These are phyloP conservation scores for Zaprionus nigranus DNA, from an alignment of 1,140 invertebrate genomes.

Conservation along the genomic window DNA sequence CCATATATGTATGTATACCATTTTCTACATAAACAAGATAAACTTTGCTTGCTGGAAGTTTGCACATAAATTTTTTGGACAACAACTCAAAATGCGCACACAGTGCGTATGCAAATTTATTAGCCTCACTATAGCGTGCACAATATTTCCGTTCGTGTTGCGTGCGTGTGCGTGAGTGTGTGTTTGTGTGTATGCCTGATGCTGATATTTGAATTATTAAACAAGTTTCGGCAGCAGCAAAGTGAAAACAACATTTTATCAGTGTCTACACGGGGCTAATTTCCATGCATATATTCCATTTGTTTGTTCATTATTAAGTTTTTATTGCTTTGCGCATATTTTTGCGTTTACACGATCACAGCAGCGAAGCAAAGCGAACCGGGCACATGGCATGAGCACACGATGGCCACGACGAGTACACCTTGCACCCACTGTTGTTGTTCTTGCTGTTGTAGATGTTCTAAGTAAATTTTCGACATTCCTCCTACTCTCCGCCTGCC, in stretches of 20 bases:
- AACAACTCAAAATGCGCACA: conserved; percentile 40
- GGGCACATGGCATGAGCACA: conserved; percentile 27
- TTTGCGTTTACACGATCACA: conserved; percentile 74
- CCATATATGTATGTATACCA: background rate
- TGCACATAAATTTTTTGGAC: conserved; percentile 36
- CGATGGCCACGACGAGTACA: conserved; percentile 10
- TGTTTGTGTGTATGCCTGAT: conserved; percentile 30
- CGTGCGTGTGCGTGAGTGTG: conserved; percentile 8
- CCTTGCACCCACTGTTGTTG: conserved; percentile 23
- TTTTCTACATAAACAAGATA: background rate
- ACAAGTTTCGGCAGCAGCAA: conserved; percentile 65
- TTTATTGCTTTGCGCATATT: conserved; percentile 73
- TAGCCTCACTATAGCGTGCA: conserved; percentile 14
- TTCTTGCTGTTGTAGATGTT: conserved; percentile 2
- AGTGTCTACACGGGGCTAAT: conserved; percentile 65
- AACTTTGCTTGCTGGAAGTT: conserved; percentile 17
- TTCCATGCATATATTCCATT: conserved; percentile 71
- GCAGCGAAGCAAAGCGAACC: conserved; percentile 15
- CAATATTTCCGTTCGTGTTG: background rate
- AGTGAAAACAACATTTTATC: conserved; percentile 74
- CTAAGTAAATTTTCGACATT: conserved; percentile 49
- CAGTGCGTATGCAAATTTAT: conserved; percentile 57
- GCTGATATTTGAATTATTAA: conserved; percentile 75
- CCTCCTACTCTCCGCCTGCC: background rate
- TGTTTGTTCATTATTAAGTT: conserved; percentile 74